Evolutionary conservation across 2,797 vertebrate genomes (phyloP), one percentile per base, ranked within the genome.

Genomic region (Champsocephalus esox): DNA sequence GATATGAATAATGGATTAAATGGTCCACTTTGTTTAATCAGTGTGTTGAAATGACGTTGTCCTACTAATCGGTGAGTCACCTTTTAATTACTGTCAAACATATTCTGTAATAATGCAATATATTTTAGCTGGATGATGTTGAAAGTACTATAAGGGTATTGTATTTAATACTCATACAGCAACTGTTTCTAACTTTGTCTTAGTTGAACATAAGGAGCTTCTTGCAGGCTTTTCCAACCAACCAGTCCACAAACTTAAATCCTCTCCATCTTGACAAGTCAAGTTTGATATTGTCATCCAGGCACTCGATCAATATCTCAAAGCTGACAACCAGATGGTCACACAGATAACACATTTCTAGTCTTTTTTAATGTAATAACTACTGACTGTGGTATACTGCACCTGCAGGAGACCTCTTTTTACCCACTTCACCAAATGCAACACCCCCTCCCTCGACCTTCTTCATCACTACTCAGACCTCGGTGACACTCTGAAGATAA

Each of bases 401-500:
- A 64, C 70, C 57, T 38, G 34, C 34, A 38, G 73, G 61, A 63
- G 52, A 54, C 44, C 52, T 63, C 32, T 34, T 59, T 55, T 54
- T 54, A 45, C 34, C 50, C 43, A 7, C 60, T 55, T 12, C 46
- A 45, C 46, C 46, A 2, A 14, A 38, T 14, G 38, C 50, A 16
- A 12, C 66, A 12, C 28, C 50, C 17, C 24, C 49, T n/a, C 9
- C 17, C 46, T 65, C 28, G 5, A 10, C 49, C 54, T 17, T 52
- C 65, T 67, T 54, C 79, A 48, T 59, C 79, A 55, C 66, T 52
- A 57, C 28, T 70, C 48, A 50, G 73, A 61, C 43, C 52, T 13
- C 41, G 71, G 28, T 48, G 19, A 72, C 28, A 9, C 75, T 63
- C 28, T 0, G 64, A 82, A 38, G 82, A 89, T 85, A 76, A 84